Evolutionary conservation across 1,140 invertebrate species (phyloP), one percentile per base, ranked within the genome.

Genomic region (Adelges cooleyi): DNA sequence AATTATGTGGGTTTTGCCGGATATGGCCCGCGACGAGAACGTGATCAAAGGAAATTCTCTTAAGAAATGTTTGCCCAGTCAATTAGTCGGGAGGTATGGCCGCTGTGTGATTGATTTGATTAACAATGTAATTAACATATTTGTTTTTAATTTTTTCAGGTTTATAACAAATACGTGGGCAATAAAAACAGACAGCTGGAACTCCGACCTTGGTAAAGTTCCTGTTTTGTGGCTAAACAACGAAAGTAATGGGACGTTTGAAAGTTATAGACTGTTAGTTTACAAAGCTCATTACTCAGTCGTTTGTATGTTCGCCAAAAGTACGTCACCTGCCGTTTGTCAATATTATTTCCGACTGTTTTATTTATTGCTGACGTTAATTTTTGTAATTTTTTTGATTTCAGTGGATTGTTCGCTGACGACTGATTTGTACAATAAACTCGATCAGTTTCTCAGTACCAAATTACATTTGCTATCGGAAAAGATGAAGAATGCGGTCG

Each of bases 91-190:
- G 46, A 62, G 42, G 56, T 62, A 56, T 56, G 17, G 6, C 5
- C 22, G 22, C 15, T 23, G 0, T 22, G n/a, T 54, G 20, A 23
- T 53, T 22, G n/a, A 17, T 17, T n/a, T 44, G n/a, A 44, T 11
- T 15, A 44, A 4, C 11, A 11, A 38, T 6, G 6, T 38, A 38
- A 44, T 44, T n/a, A 44, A 44, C 36, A 8, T 44, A 44, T 44
- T 44, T 44, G 4, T n/a, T 38, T 38, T 44, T 44, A 44, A n/a
- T n/a, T 44, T 44, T 11, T 44, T 44, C 17, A 62, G 56, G 17
- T 62, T 62, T 48, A 62, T 62, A 33, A 33, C 56, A 62, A 62
- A 62, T 62, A 3, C 44, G 22, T 62, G 56, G 56, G 56, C 56
- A 48, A 42, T 62, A 1, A 62, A 46, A 29, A 48, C 56, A n/a